phyloP scores from a whole-genome alignment of 1,140 invertebrate genomes.

The Octopus sinensis region DNA sequence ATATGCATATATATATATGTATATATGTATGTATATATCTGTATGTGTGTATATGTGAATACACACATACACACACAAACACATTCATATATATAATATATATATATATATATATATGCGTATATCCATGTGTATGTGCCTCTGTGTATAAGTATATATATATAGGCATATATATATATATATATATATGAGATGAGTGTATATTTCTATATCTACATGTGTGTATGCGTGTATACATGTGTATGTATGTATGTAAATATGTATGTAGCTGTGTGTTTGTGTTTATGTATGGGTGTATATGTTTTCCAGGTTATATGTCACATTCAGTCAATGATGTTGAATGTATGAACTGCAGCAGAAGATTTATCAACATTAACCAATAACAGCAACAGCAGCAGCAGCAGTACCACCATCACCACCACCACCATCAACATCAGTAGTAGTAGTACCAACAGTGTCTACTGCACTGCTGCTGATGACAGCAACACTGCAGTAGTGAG shows the following conservation, averaged over 20 bases:
- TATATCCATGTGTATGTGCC: not conserved
- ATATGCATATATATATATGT: not conserved
- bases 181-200: not conserved
- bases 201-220: not conserved
- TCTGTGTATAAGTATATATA: not conserved
- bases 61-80: slow-evolving; percentile 6
- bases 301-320: too few relatives aligned
- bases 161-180: not conserved
- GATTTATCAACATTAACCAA: too few relatives aligned
- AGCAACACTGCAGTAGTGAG: too few relatives aligned
- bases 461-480: too few relatives aligned
- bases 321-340: too few relatives aligned
- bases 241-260: not conserved
- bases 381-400: too few relatives aligned
- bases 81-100: not conserved
- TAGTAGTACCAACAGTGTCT: too few relatives aligned
- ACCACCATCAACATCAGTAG: too few relatives aligned
- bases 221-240: not conserved
- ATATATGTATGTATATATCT: slow-evolving; percentile 1
- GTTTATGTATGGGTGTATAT: too few relatives aligned
- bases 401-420: too few relatives aligned
- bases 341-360: too few relatives aligned
- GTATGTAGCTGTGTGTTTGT: not conserved
- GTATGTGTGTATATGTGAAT: slow-evolving; percentile 19
- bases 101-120: not conserved